Percentiles rank a stretch among this genome's conserved stretches.
Conservation (phyloP, 2,113 vertebrate genomes). For the Stomatorhinus ivindoensis region DNA sequence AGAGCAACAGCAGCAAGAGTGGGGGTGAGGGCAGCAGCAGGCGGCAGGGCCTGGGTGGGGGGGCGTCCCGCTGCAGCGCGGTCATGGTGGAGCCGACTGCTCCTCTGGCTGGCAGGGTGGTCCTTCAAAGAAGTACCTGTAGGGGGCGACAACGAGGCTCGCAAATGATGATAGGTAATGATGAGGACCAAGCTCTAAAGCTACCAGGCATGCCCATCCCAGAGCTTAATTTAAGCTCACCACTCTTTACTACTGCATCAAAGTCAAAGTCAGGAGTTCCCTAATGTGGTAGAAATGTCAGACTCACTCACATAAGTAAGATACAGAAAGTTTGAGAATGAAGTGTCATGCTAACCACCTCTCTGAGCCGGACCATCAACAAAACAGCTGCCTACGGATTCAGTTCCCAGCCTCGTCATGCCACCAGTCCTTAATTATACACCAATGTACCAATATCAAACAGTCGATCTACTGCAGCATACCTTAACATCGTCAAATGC, state of each 20-base stretch:
- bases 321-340: neutral
- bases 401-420: neutral
- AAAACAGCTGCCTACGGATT: neutral
- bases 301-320: neutral
- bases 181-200: neutral
- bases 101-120: conserved; percentile 68
- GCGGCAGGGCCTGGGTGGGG: conserved; percentile 36
- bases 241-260: neutral
- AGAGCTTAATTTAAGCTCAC: neutral
- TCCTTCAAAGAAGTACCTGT: conserved; percentile 66
- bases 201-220: neutral
- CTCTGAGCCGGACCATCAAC: neutral
- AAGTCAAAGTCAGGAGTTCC: neutral
- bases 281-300: neutral
- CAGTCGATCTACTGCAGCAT: neutral
- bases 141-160: conserved; percentile 33
- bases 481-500: neutral
- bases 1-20: conserved; percentile 57
- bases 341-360: neutral
- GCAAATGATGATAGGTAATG: neutral
- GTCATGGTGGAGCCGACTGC: conserved; percentile 73
- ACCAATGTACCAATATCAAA: neutral
- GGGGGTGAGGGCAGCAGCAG: conserved; percentile 39
- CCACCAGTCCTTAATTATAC: neutral
- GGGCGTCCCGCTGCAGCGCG: conserved; percentile 61